Evolutionary conservation across 2,888 invertebrate genomes (phyloP).

Genomic region (Protonemura montana): DNA sequence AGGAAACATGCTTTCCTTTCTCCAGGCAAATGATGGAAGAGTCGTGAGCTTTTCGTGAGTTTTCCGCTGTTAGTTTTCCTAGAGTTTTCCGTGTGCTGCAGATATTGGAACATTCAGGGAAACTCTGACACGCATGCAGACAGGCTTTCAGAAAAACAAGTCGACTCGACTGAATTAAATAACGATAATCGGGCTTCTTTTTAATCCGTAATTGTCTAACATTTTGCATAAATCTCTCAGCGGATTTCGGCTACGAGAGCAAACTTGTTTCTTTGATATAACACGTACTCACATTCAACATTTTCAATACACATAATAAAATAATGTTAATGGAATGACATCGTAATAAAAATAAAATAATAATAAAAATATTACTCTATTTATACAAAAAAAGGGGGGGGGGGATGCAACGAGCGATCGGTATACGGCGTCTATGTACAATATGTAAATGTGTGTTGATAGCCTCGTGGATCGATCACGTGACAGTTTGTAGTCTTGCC

Average conservation of each 20-base stretch:
- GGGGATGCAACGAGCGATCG: neutral
- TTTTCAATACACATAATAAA: neutral
- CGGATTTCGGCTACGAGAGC: neutral
- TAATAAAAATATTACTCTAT: neutral
- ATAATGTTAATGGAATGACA: neutral
- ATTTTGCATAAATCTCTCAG: neutral
- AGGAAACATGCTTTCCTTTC: no score
- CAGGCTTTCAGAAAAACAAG: neutral
- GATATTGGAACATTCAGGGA: neutral
- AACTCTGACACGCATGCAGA: neutral
- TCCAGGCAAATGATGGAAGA: no score
- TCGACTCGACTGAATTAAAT: neutral
- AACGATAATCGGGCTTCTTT: neutral
- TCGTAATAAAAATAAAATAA: neutral
- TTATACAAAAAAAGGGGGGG: neutral
- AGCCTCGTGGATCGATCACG: neutral
- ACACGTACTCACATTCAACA: neutral
- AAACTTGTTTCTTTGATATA: neutral
- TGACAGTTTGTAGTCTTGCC: conserved; percentile 16
- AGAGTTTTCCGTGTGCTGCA: no score
- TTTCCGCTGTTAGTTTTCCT: no score
- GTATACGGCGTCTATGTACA: conserved; percentile 32
- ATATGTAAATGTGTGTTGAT: conserved; percentile 37
- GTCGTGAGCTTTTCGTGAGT: no score
- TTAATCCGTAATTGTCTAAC: neutral